Percentiles rank a stretch among this genome's conserved stretches.
Conservation (phyloP, 1,140 invertebrate genomes). For the Pseudomyrmex sp. region DNA sequence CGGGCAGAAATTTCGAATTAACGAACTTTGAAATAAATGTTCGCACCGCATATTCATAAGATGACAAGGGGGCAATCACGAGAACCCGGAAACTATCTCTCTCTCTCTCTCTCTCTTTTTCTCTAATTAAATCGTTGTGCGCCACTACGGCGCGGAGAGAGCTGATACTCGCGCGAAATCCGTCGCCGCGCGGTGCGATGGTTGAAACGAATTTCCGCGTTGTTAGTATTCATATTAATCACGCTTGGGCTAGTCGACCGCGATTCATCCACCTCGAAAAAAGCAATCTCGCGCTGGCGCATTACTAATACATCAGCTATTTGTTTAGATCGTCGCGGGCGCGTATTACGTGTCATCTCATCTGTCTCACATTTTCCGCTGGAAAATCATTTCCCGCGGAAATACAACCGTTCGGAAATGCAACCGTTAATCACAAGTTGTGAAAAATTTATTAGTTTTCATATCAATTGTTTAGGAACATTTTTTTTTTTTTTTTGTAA, state of each 20-base stretch:
- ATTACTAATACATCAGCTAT: slow-evolving; percentile 37
- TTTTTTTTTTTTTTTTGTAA: no score
- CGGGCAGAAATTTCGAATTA: slow-evolving; percentile 45
- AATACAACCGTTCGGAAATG: not conserved
- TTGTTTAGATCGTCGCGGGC: not conserved
- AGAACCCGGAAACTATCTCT: slow-evolving; percentile 5
- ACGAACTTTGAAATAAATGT: slow-evolving; percentile 60
- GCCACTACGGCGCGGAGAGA: not conserved
- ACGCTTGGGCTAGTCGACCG: slow-evolving; percentile 37
- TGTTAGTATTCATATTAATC: slow-evolving; percentile 59
- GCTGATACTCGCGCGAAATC: slow-evolving; percentile 34
- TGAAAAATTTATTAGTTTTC: no score
- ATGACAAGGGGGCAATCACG: slow-evolving; percentile 50
- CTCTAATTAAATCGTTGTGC: slow-evolving; percentile 55
- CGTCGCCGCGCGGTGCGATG: not conserved
- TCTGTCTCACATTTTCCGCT: not conserved
- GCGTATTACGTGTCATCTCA: not conserved
- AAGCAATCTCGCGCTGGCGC: slow-evolving; percentile 37
- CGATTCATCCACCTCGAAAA: slow-evolving; percentile 48
- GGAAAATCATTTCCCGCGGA: not conserved
- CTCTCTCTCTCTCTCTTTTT: no score
- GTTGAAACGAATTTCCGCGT: slow-evolving; percentile 37
- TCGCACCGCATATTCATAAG: slow-evolving; percentile 56
- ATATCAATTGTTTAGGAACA: no score
- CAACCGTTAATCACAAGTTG: no score